Evolutionary conservation across 2,797 vertebrate species (phyloP).

Genomic region (Malurus leucopterus): DNA sequence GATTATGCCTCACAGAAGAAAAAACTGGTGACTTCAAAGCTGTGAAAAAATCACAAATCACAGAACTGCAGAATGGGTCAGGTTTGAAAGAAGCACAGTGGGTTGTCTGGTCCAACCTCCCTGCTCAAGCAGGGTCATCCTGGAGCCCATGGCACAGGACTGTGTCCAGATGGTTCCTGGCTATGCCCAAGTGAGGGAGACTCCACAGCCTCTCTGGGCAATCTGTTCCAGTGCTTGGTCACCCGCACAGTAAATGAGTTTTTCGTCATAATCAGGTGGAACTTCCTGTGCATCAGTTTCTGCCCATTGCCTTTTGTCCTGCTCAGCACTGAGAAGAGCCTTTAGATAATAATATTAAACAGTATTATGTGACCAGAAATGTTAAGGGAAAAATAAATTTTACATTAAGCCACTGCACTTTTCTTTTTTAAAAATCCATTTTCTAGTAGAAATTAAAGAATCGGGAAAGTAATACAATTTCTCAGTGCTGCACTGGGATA

Average conservation of each 20-base stretch:
- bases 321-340: neutral
- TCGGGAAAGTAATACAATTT: neutral
- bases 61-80: neutral
- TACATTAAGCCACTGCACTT: neutral
- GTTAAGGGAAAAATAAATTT: neutral
- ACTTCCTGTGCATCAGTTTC: neutral
- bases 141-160: accelerated
- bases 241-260: neutral
- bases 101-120: neutral
- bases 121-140: neutral
- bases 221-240: accelerated
- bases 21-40: neutral
- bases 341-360: neutral
- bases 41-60: neutral
- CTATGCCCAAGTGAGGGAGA: neutral
- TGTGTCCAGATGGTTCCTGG: accelerated
- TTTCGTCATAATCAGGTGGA: neutral
- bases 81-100: neutral
- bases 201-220: accelerated
- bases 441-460: neutral
- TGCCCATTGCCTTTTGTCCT: neutral
- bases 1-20: neutral
- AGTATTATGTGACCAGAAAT: neutral
- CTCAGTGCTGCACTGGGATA: neutral
- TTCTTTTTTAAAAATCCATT: neutral